A percentile compares a stretch with the other conserved stretches of the same genome.
phyloP scores from a whole-genome alignment of 2,113 vertebrate genomes.

The Zingel zingel region DNA sequence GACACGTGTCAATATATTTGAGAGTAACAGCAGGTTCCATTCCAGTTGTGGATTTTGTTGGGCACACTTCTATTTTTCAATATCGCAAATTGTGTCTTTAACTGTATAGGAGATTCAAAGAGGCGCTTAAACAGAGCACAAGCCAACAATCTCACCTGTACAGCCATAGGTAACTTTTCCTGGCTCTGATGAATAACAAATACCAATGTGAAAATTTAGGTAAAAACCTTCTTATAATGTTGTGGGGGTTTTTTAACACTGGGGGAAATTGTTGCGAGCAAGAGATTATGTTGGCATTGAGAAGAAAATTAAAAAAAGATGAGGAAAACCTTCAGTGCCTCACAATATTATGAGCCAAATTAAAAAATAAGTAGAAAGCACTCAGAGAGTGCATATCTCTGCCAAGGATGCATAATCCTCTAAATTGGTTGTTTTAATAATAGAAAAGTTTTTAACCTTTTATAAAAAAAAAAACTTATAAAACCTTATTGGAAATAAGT shows the following conservation, averaged over 20 bases:
- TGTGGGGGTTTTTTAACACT: not conserved
- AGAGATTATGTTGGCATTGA: constrained; percentile 18
- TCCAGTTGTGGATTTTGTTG: not conserved
- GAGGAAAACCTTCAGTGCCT: not conserved
- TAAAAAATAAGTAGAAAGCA: constrained; percentile 25
- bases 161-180: not conserved
- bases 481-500: no score
- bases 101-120: constrained; percentile 9
- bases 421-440: constrained; percentile 24
- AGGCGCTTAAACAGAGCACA: not conserved
- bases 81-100: not conserved
- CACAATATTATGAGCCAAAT: constrained; percentile 22
- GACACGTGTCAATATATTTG: not conserved
- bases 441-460: constrained; percentile 12
- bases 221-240: not conserved
- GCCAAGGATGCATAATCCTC: constrained; percentile 10
- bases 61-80: not conserved
- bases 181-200: constrained; percentile 1
- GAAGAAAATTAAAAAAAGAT: constrained; percentile 15
- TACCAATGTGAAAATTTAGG: not conserved
- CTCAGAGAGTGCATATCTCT: not conserved
- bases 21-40: not conserved
- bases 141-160: not conserved
- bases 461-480: not conserved
- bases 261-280: not conserved